Evolutionary conservation across 2,113 vertebrate species (phyloP), one percentile per base, ranked within the genome.

Genomic region (Hiodon alosoides): DNA sequence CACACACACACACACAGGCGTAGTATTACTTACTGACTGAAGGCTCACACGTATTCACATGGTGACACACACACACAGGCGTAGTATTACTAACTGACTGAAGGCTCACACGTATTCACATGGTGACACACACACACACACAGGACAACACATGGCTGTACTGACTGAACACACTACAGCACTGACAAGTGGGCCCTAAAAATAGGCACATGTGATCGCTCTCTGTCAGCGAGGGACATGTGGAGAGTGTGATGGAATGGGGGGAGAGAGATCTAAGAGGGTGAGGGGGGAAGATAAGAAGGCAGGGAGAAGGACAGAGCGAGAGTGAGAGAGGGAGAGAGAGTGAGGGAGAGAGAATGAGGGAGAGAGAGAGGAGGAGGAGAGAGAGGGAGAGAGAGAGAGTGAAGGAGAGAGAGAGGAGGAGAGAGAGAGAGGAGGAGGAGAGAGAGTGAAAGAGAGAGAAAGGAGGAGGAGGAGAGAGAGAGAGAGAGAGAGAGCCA

Each of bases 71-170:
- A 59, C 8, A 11, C 8, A 59, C 57, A 8, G 8, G 14, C 14
- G 57, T 59, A 11, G 57, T 11, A 7, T 59, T 8, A 7, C 57
- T 59, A 13, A 59, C 57, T 3, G n/a, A n/a, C n/a, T n/a, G n/a
- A n/a, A n/a, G n/a, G n/a, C n/a, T n/a, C n/a, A n/a, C n/a, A n/a
- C n/a, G n/a, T n/a, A n/a, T 7, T 13, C 64, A 46, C 4, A 46
- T 17, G 6, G 6, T 66, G 62, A 65, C 62, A 7, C 17, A 66
- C 64, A 9, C 17, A 46, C 17, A 47, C 9, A 8, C 14, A 60
- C 77, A 81, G 76, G 47, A 67, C 31, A 46, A 67, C 65, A 47
- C 8, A 9, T 14, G 11, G 2, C 62, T 16, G 62, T 67, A 46
- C 14, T 4, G 3, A 69, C 8, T 66, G 61, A 52, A 47, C 5